These are phyloP conservation scores for Morelia viridis DNA, from an alignment of 2,797 vertebrate genomes.

Conservation along the genomic window DNA sequence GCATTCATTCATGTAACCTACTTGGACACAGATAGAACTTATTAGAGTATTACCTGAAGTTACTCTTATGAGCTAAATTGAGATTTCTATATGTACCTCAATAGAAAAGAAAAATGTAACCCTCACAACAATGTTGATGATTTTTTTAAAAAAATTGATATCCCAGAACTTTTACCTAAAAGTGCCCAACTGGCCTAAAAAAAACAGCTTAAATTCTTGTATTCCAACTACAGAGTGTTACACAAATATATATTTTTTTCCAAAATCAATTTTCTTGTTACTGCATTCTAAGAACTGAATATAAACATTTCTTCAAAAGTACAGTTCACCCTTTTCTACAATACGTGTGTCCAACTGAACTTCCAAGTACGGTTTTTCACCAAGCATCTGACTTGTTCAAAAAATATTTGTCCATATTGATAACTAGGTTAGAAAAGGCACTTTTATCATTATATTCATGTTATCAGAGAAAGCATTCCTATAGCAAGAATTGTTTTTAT, in stretches of 20 bases:
- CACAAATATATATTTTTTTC: background rate
- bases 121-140: slow-evolving; percentile 25
- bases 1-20: background rate
- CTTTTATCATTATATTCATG: slow-evolving; percentile 56
- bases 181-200: slow-evolving; percentile 45
- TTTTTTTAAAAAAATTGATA: slow-evolving; percentile 2
- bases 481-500: slow-evolving; percentile 33
- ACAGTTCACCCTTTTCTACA: slow-evolving; percentile 4
- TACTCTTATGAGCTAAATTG: background rate
- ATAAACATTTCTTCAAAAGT: slow-evolving; percentile 24
- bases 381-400: slow-evolving; percentile 44
- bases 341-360: slow-evolving; percentile 5
- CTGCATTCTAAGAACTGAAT: slow-evolving; percentile 33
- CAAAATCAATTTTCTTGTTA: slow-evolving; percentile 28
- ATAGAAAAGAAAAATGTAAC: slow-evolving; percentile 35
- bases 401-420: slow-evolving; percentile 35
- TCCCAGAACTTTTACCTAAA: slow-evolving; percentile 32
- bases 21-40: slow-evolving; percentile 25
- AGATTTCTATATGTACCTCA: slow-evolving; percentile 35
- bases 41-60: background rate
- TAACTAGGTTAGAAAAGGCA: slow-evolving; percentile 39
- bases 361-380: slow-evolving; percentile 36
- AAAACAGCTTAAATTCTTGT: accelerated
- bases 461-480: slow-evolving; percentile 35
- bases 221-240: background rate